Conservation (phyloP, 1,140 invertebrate species). For the Sycophaga agraensis region DNA sequence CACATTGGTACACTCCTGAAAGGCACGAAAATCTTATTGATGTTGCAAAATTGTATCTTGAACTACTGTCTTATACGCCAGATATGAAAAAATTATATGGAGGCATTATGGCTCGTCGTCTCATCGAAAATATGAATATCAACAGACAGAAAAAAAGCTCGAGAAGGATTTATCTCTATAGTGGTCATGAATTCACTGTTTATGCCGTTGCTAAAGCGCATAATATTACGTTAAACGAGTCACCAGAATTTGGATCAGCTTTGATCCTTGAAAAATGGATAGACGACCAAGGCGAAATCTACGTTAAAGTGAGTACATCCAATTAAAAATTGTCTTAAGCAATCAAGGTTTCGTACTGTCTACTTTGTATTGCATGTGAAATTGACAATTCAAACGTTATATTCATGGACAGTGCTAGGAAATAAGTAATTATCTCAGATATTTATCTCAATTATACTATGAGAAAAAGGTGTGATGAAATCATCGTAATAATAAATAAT, state of each 20-base stretch:
- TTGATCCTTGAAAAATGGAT: slow-evolving; percentile 16
- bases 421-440: too few relatives aligned
- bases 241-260: slow-evolving; percentile 5
- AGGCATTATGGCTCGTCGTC: neutral
- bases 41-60: neutral
- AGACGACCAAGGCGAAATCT: too few relatives aligned
- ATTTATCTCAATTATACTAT: too few relatives aligned
- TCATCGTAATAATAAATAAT: too few relatives aligned
- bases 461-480: too few relatives aligned
- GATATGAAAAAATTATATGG: slow-evolving; percentile 7
- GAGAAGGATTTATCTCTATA: slow-evolving; percentile 11
- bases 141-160: neutral
- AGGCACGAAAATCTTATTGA: neutral
- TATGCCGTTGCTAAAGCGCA: slow-evolving; percentile 13
- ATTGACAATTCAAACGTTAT: too few relatives aligned
- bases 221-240: neutral
- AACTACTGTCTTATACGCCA: neutral
- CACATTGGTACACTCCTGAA: slow-evolving; percentile 3
- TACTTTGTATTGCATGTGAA: too few relatives aligned
- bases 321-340: too few relatives aligned
- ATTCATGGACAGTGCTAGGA: too few relatives aligned
- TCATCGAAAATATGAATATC: slow-evolving; percentile 15
- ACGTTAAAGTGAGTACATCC: too few relatives aligned
- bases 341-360: too few relatives aligned
- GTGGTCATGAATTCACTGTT: slow-evolving; percentile 18